Evolutionary conservation across 2,888 invertebrate genomes (phyloP).

Genomic region (Dyspetes luteomarginatus): DNA sequence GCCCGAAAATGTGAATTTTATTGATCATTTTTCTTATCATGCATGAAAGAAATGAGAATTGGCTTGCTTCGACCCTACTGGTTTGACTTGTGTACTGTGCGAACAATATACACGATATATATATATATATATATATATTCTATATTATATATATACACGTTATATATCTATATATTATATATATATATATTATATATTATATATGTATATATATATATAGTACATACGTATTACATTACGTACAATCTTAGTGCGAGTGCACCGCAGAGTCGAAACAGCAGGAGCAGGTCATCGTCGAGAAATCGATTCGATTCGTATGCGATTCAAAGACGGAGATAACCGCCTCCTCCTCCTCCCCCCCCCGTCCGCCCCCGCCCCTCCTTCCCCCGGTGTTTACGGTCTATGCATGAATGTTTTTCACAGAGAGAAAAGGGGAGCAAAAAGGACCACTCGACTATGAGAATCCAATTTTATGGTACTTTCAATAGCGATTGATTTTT

Average conservation of each 20-base stretch:
- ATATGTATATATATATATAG: neutral
- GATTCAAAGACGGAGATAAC: constrained; percentile 57
- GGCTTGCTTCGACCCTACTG: constrained; percentile 23
- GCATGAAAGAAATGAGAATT: constrained; percentile 6
- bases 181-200: constrained; percentile 19
- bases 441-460: neutral
- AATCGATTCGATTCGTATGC: constrained; percentile 62
- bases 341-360: neutral
- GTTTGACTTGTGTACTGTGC: constrained; percentile 2
- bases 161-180: too few relatives aligned
- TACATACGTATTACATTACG: constrained; percentile 34
- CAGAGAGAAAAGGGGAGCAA: neutral
- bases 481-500: neutral
- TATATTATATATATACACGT: too few relatives aligned
- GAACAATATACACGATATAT: constrained; percentile 20
- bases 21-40: neutral
- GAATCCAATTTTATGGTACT: constrained; percentile 21
- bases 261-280: constrained; percentile 42
- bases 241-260: constrained; percentile 51
- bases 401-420: constrained; percentile 29
- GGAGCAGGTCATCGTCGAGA: constrained; percentile 61
- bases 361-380: too few relatives aligned
- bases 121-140: neutral
- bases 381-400: constrained; percentile 7
- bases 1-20: neutral